Evolutionary conservation across 2,888 invertebrate genomes (phyloP).

Genomic region (Caenorhabditis sp.): DNA sequence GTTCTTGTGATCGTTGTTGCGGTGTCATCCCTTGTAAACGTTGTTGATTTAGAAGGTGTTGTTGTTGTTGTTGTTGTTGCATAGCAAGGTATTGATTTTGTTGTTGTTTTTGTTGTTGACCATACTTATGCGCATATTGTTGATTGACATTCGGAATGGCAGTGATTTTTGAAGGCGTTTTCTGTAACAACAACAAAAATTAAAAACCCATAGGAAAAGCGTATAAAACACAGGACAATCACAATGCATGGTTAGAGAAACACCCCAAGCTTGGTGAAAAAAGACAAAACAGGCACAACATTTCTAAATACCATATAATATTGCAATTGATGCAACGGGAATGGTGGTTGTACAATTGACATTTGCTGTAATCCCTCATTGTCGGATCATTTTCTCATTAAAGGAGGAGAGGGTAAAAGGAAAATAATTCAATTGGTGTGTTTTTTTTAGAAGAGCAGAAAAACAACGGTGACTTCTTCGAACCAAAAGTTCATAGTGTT

Average conservation of each 20-base stretch:
- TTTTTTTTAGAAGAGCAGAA: too few species aligned
- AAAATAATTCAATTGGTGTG: too few species aligned
- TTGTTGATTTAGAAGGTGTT: background rate
- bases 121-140: background rate
- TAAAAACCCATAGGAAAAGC: background rate
- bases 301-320: conserved; percentile 22
- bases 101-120: background rate
- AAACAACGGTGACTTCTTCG: too few species aligned
- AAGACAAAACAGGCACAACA: conserved; percentile 1
- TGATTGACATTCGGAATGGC: conserved; percentile 25
- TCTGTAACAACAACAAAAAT: too few species aligned
- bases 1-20: conserved; percentile 7
- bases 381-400: background rate
- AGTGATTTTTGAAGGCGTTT: conserved; percentile 29
- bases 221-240: background rate
- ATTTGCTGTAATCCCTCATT: conserved; percentile 32
- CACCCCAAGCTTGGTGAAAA: background rate
- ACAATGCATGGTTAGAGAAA: background rate
- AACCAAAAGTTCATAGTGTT: too few species aligned
- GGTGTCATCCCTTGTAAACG: background rate
- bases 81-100: background rate
- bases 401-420: background rate
- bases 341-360: conserved; percentile 40
- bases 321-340: conserved; percentile 33
- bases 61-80: background rate